Conservation (phyloP, 2,797 vertebrate genomes). For the Sorex maritimensis region DNA sequence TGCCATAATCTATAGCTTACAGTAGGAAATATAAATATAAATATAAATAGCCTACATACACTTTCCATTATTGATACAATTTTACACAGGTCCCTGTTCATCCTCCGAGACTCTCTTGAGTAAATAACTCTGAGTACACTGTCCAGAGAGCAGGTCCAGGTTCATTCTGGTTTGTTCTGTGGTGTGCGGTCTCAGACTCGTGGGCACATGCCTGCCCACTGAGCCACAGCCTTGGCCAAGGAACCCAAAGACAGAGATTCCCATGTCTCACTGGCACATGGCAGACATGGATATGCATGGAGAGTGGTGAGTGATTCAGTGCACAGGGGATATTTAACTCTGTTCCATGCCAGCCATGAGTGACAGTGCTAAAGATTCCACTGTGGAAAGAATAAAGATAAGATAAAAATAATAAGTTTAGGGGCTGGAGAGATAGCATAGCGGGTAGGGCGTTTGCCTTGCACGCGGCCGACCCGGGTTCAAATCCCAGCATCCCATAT, state of each 20-base stretch:
- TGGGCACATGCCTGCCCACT: no score
- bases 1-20: slow-evolving; percentile 40
- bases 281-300: slow-evolving; percentile 48
- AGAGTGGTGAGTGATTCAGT: slow-evolving; percentile 19
- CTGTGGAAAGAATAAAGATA: slow-evolving; percentile 88
- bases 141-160: neutral
- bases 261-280: neutral
- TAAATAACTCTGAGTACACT: slow-evolving; percentile 3
- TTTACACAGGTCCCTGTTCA: slow-evolving; percentile 72
- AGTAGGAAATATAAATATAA: slow-evolving; percentile 29
- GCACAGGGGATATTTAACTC: slow-evolving; percentile 77
- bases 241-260: neutral
- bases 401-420: slow-evolving; percentile 27
- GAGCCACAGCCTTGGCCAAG: neutral
- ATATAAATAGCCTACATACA: neutral
- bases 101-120: slow-evolving; percentile 72
- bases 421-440: no score
- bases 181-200: no score
- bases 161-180: no score
- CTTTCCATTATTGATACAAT: slow-evolving; percentile 63
- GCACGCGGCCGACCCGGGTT: no score
- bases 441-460: no score
- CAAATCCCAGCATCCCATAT: no score
- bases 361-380: slow-evolving; percentile 98
- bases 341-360: slow-evolving; percentile 99